Conservation (phyloP, 2,888 invertebrate genomes). For the Exocentrus adspersus region DNA sequence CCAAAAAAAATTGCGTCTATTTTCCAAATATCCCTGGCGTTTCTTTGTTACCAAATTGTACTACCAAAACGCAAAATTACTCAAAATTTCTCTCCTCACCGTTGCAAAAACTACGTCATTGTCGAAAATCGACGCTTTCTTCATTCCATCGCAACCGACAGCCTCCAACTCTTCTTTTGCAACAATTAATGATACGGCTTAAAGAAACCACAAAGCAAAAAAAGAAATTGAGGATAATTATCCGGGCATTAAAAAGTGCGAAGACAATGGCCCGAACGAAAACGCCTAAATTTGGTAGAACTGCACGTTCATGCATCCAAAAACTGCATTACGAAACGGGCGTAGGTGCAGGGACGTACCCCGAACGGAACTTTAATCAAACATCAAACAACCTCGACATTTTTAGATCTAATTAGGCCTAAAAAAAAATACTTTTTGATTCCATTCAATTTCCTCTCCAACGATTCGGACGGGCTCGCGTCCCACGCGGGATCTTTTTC, state of each 20-base stretch:
- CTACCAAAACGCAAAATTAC: too few relatives aligned
- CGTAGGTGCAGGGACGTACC: neutral
- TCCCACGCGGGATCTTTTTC: neutral
- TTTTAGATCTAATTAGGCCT: too few relatives aligned
- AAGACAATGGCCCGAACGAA: constrained; percentile 20
- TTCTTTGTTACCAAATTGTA: too few relatives aligned
- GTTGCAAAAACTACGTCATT: neutral
- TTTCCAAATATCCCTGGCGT: too few relatives aligned
- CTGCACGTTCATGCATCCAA: constrained; percentile 16
- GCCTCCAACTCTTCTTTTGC: neutral
- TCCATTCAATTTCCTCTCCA: too few relatives aligned
- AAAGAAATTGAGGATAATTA: constrained; percentile 12
- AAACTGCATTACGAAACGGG: neutral
- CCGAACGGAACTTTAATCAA: too few relatives aligned
- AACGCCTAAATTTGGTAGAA: constrained; percentile 18
- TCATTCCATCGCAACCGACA: neutral
- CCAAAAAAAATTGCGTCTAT: too few relatives aligned
- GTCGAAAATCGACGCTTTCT: neutral
- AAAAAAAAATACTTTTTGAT: too few relatives aligned
- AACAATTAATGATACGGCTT: constrained; percentile 1
- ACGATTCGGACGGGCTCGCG: too few relatives aligned
- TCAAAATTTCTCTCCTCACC: too few relatives aligned
- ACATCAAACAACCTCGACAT: too few relatives aligned
- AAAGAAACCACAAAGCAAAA: neutral
- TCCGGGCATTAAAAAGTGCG: constrained; percentile 12